Evolutionary conservation across 2,888 invertebrate genomes (phyloP).

Genomic region (Andrena minutula): DNA sequence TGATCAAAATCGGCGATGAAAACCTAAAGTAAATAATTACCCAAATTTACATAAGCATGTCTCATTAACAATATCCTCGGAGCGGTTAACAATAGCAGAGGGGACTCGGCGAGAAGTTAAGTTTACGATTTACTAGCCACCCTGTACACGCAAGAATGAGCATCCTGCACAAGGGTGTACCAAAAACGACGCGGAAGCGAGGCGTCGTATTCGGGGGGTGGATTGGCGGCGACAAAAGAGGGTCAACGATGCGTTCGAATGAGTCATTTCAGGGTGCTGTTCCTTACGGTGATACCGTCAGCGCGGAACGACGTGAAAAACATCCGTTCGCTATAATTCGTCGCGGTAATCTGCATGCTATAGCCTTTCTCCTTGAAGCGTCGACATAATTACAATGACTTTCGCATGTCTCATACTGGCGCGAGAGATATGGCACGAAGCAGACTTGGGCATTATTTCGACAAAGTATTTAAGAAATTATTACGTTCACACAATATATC

Average conservation of each 20-base stretch:
- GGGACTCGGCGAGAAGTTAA: not conserved
- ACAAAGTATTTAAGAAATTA: not conserved
- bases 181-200: conserved; percentile 20
- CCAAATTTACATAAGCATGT: no score
- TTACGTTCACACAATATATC: no score
- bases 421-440: not conserved
- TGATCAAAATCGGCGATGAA: no score
- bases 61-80: not conserved
- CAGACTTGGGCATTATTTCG: not conserved
- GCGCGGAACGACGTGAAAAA: conserved; percentile 51
- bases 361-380: conserved; percentile 36
- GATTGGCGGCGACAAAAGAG: conserved; percentile 44
- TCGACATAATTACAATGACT: conserved; percentile 27
- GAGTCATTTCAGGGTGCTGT: conserved; percentile 50
- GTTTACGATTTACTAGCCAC: not conserved
- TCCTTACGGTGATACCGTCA: conserved; percentile 55
- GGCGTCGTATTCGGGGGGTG: conserved; percentile 26
- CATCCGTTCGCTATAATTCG: conserved; percentile 36
- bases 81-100: not conserved
- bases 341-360: conserved; percentile 24
- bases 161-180: conserved; percentile 19
- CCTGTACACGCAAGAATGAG: conserved; percentile 10
- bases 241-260: conserved; percentile 55
- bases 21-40: no score
- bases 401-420: conserved; percentile 21